Evolutionary conservation across 2,888 invertebrate species (phyloP).

Genomic region (Penaeus monodon): DNA sequence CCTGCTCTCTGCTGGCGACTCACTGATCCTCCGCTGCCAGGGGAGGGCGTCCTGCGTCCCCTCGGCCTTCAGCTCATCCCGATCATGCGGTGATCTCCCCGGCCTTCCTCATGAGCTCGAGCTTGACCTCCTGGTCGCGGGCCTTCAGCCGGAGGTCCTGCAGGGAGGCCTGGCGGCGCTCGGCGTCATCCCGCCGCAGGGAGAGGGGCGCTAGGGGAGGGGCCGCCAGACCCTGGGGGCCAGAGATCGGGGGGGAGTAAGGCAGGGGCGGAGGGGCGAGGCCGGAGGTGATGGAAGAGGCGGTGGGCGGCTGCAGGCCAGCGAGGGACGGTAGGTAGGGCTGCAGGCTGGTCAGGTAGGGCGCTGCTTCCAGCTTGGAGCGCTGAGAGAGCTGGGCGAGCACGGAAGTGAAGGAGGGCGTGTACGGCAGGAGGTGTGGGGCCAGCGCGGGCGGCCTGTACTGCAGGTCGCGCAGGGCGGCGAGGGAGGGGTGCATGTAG

Average conservation of each 20-base stretch:
- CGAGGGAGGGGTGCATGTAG: constrained; percentile 55
- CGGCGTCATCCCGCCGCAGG: constrained; percentile 57
- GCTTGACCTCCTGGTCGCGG: constrained; percentile 61
- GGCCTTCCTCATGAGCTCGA: constrained; percentile 62
- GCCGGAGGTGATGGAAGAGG: constrained; percentile 45
- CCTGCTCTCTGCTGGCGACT: background rate
- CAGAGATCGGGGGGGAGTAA: constrained; percentile 47
- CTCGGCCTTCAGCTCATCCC: background rate
- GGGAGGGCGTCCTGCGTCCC: background rate
- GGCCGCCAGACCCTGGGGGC: constrained; percentile 48
- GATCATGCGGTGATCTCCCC: constrained; percentile 63
- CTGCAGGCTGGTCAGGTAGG: constrained; percentile 56
- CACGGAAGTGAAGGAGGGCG: constrained; percentile 64
- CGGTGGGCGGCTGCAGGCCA: constrained; percentile 45
- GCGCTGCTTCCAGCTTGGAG: constrained; percentile 57
- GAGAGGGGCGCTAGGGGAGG: constrained; percentile 47
- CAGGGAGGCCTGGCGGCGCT: constrained; percentile 63
- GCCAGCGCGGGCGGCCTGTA: constrained; percentile 57
- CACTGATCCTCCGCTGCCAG: background rate
- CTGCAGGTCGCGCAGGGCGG: constrained; percentile 61
- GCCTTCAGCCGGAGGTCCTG: constrained; percentile 63
- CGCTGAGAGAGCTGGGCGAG: constrained; percentile 62
- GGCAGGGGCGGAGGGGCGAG: constrained; percentile 47
- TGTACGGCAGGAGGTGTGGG: constrained; percentile 53
- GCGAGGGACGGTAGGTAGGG: constrained; percentile 55